A percentile compares a stretch with the other conserved stretches of the same genome.
phyloP scores from a whole-genome alignment of 2,797 vertebrate genomes.

The Myotis myotis region DNA sequence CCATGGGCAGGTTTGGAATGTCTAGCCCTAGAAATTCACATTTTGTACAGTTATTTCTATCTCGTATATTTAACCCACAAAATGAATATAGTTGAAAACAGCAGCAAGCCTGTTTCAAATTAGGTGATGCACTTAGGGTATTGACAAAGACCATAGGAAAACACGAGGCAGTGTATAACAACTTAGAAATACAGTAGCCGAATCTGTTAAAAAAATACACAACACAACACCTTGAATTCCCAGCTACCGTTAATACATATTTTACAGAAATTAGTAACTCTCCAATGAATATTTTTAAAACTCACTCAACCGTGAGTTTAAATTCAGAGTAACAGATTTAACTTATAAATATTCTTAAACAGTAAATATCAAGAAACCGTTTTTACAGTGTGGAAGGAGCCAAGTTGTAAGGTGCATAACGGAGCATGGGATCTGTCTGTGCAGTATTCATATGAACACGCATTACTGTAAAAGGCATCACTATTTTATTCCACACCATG shows the following conservation, averaged over 20 bases:
- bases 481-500: not conserved
- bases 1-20: slow-evolving; percentile 85
- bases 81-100: slow-evolving; percentile 78
- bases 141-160: slow-evolving; percentile 73
- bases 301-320: not conserved
- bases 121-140: slow-evolving; percentile 78
- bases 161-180: slow-evolving; percentile 4
- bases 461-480: not conserved
- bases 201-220: not conserved
- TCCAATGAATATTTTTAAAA: not conserved
- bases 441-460: not conserved
- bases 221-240: slow-evolving; percentile 7
- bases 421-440: not conserved
- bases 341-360: not conserved
- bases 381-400: not conserved
- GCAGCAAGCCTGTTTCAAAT: slow-evolving; percentile 84
- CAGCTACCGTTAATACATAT: not conserved
- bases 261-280: slow-evolving; percentile 16
- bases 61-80: slow-evolving; percentile 81
- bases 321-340: slow-evolving; percentile 14
- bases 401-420: not conserved
- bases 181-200: slow-evolving; percentile 15
- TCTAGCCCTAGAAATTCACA: slow-evolving; percentile 85
- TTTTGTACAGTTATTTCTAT: slow-evolving; percentile 84
- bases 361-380: not conserved